These are phyloP conservation scores for Saccostrea glomerata DNA, from an alignment of 1,140 invertebrate genomes.

Conservation along the genomic window DNA sequence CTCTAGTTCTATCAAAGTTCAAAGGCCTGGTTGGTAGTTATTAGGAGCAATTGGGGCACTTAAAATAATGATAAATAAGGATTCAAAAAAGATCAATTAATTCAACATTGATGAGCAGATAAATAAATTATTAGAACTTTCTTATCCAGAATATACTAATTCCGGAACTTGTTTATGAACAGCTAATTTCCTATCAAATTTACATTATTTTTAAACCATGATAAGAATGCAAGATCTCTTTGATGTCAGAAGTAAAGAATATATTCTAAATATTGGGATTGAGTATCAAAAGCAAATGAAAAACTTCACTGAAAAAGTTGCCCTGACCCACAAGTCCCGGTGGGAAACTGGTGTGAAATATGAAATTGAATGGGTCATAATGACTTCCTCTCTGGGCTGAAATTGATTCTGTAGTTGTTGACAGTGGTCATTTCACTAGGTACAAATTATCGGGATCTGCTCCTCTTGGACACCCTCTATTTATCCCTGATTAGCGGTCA, in stretches of 20 bases:
- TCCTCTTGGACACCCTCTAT: conserved; percentile 7
- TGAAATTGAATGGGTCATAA: conserved; percentile 34
- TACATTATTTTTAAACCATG: conserved; percentile 3
- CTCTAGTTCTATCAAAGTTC: conserved; percentile 8
- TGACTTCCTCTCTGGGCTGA: not conserved
- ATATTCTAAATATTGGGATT: not conserved
- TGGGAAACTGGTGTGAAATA: conserved; percentile 25
- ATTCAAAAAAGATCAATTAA: conserved; percentile 26
- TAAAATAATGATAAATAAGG: not conserved
- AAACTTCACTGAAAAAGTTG: not conserved
- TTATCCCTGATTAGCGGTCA: not conserved
- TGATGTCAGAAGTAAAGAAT: not conserved
- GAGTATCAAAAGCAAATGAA: not conserved
- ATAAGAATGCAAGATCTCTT: not conserved
- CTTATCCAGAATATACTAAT: not conserved
- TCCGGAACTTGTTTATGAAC: not conserved
- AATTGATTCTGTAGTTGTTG: conserved; percentile 8
- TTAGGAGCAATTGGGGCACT: not conserved
- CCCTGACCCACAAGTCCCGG: not conserved
- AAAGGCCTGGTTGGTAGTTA: not conserved
- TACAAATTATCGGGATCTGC: conserved; percentile 17
- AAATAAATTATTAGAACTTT: conserved; percentile 20
- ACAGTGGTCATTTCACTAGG: conserved; percentile 6
- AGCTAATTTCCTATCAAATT: conserved; percentile 8
- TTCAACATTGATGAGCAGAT: not conserved